Base-by-base conservation (phyloP, 1,140 invertebrate genomes). In the Atopsyche davidsoni region DNA sequence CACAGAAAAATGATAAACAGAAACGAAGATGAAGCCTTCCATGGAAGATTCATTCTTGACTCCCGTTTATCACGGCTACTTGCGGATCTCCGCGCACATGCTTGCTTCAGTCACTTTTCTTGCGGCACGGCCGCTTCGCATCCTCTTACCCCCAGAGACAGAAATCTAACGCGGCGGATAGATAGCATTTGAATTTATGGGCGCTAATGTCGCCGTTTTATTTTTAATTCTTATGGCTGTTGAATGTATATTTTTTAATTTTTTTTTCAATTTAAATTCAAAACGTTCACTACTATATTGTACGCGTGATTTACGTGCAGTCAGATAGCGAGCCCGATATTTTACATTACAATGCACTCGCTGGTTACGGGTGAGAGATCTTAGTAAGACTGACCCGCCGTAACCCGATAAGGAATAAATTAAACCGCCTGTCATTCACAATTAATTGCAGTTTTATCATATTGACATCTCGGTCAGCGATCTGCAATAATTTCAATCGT, bases 361-460 rank as follows among this genome's bases (percentile, higher is more conserved):
- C 13, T 17, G 28, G 28, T 47, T 25, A 34, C 38, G 43, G 53
- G 44, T 41, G 36, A 6, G 38, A 51, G 41, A 44, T 43, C 45
- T 19, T 10, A 44, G 38, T 31, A 21, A 40, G 32, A 48, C 48
- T 51, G 48, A 50, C 48, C 48, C 44, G 19, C 21, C 18, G 18
- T 56, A 41, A 36, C 45, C 40, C 34, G 54, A 47, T 42, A 35
- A 46, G 40, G 25, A 21, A 51, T 56, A 56, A 51, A 51, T 51
- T 47, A 46, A 56, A 38, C 22, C 48, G 44, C 38, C 39, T 56
- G 54, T 56, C 54, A 48, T 56, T 56, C 49, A 42, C 39, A 43
- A 56, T 56, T 43, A 51, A 56, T 56, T 51, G 48, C 42, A 51
- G 47, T 56, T 56, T 56, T 39, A 51, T 51, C 46, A 56, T 22